Evolutionary conservation across 2,113 vertebrate species (phyloP), one percentile per base, ranked within the genome.

Genomic region (Lontra canadensis): DNA sequence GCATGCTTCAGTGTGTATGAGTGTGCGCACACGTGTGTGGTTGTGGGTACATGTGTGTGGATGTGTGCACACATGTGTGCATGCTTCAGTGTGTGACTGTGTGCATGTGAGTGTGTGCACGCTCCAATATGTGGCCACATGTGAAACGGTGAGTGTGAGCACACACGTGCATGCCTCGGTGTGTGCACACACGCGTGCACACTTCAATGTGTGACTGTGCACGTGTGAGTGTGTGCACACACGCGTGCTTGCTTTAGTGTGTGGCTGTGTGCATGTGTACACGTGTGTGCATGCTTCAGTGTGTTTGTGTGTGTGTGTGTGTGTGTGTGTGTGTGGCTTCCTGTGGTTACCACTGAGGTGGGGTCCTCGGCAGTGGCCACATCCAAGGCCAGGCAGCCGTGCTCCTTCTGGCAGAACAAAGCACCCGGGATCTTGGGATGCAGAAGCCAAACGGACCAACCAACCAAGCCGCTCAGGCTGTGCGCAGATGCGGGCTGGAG

Each of bases 391-490:
- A 34, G 52, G 36, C 73, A 47, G 96, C 97, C 17, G 0, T 76
- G 82, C 39, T 80, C 71, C 86, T 47, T 87, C 79, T 34, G 44
- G 90, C 91, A 94, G 94, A 88, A 94, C 88, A 88, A 97, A 97
- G 92, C 96, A 49, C 11, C 71, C 0, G 0, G 88, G 0, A 4
- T 97, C 86, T 0, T 61, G 96, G 88, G 93, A 76, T 61, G 34
- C 49, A 44, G 94, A 88, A 79, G 93, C 87, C 88, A 90, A 96
- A 94, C 89, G 88, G 52, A 71, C 73, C 94, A 95, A 97, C 7
- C 95, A 97, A 98, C 76, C 83, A 18, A 14, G 65, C 55, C n/a
- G 57, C 26, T 31, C 0, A 10, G 44, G 65, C 52, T 78, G 39
- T 2, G 94, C 98, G 84, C 63, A 94, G 90, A 61, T 0, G 6